Evolutionary conservation across 2,113 vertebrate genomes (phyloP).

Genomic region (Ptilorrhoa leucosticta): DNA sequence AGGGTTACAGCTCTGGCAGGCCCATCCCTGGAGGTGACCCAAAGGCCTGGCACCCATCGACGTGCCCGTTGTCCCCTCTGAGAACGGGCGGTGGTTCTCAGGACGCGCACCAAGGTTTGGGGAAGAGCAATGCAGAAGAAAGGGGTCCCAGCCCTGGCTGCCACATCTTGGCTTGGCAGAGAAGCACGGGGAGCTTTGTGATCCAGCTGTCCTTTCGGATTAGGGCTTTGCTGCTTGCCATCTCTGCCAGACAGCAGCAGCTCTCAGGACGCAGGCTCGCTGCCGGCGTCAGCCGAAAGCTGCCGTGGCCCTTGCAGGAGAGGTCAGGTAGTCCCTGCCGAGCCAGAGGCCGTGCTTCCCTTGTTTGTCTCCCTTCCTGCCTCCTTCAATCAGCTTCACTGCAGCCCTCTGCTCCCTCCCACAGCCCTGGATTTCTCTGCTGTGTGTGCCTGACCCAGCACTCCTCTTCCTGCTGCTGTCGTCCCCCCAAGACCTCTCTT

Average conservation of each 20-base stretch:
- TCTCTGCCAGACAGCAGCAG: not conserved
- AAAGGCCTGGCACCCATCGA: accelerated
- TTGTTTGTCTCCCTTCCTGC: not conserved
- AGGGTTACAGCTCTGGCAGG: not conserved
- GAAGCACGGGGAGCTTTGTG: not conserved
- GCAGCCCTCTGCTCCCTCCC: not conserved
- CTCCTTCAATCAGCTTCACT: slow-evolving; percentile 32
- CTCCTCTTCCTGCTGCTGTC: not conserved
- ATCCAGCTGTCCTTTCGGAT: not conserved
- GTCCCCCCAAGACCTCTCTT: not conserved
- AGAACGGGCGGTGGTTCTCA: not conserved
- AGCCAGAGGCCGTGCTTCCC: not conserved
- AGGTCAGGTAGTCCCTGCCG: slow-evolving; percentile 16
- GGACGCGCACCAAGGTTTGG: not conserved
- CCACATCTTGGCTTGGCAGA: accelerated
- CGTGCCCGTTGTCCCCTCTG: not conserved
- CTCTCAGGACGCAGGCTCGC: not conserved
- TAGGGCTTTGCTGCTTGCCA: not conserved
- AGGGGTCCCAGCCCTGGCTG: not conserved
- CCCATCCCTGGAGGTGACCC: not conserved
- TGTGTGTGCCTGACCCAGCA: not conserved
- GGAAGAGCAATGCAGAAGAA: not conserved
- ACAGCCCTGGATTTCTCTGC: not conserved
- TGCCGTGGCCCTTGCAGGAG: not conserved
- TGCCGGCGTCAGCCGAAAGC: not conserved